Conservation (phyloP, 2,888 invertebrate species). For the Drosophila helvetica region DNA sequence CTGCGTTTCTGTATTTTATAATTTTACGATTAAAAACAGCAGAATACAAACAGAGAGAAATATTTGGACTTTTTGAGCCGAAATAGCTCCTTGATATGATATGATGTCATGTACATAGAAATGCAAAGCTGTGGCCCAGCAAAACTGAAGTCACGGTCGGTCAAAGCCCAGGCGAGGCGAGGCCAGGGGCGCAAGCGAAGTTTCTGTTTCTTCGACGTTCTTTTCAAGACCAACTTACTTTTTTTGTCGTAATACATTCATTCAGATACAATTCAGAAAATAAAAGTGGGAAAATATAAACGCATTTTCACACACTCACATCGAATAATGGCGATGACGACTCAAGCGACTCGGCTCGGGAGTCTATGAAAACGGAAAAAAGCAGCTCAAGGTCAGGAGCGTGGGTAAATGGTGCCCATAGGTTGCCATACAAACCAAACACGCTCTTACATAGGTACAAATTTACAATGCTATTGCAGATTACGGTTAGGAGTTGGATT, state of each 20-base stretch:
- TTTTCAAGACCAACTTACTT: slow-evolving; percentile 30
- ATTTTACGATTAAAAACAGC: not conserved
- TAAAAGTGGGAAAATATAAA: slow-evolving; percentile 75
- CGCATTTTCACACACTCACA: slow-evolving; percentile 69
- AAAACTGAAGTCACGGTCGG: slow-evolving; percentile 41
- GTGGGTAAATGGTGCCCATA: slow-evolving; percentile 58
- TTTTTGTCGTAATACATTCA: slow-evolving; percentile 53
- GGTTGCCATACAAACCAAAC: not conserved
- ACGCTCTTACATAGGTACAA: not conserved
- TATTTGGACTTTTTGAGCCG: not conserved
- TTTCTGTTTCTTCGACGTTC: slow-evolving; percentile 32
- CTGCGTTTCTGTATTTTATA: not conserved
- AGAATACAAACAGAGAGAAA: not conserved
- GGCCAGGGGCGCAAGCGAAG: slow-evolving; percentile 17
- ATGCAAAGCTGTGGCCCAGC: slow-evolving; percentile 13
- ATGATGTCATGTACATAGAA: slow-evolving; percentile 18
- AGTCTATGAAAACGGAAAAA: slow-evolving; percentile 64
- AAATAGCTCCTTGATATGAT: slow-evolving; percentile 11
- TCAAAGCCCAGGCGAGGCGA: slow-evolving; percentile 15
- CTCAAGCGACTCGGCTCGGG: slow-evolving; percentile 22
- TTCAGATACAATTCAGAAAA: slow-evolving; percentile 67
- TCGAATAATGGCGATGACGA: slow-evolving; percentile 54
- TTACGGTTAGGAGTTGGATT: not conserved
- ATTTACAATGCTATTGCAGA: not conserved
- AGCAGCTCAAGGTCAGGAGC: slow-evolving; percentile 76